Evolutionary conservation across 2,797 vertebrate species (phyloP).

Genomic region (Tangara arthus): DNA sequence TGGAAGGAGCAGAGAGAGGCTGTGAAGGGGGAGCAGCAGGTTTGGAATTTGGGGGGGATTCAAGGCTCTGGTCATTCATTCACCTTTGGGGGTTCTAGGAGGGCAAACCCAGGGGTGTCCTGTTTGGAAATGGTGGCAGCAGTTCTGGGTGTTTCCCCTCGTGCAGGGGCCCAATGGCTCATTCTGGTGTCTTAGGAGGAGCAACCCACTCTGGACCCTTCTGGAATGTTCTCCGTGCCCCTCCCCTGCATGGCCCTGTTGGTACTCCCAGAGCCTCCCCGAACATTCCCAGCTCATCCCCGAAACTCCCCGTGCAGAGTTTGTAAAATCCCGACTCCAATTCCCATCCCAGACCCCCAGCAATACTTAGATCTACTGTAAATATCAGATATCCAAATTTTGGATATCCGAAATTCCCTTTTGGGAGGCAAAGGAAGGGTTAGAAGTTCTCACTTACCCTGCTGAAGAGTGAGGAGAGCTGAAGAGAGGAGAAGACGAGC

Average conservation of each 20-base stretch:
- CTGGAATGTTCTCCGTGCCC: rapidly evolving
- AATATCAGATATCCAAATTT: background rate
- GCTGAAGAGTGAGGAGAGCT: background rate
- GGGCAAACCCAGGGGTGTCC: rapidly evolving
- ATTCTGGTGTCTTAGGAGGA: background rate
- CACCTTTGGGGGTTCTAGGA: rapidly evolving
- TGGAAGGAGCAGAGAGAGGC: background rate
- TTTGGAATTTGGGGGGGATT: background rate
- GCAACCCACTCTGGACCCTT: background rate
- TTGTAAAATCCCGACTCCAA: rapidly evolving
- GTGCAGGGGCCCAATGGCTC: rapidly evolving
- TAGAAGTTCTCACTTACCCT: slow-evolving; percentile 36
- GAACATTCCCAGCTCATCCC: rapidly evolving
- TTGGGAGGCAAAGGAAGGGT: background rate
- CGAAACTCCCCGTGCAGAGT: rapidly evolving
- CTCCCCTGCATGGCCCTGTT: background rate
- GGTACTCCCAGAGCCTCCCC: background rate
- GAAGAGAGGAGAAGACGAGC: background rate
- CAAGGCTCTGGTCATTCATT: background rate
- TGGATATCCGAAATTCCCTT: background rate
- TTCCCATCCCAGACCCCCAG: background rate
- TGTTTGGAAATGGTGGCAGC: rapidly evolving
- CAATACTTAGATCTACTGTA: rapidly evolving
- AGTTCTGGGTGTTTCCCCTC: rapidly evolving
- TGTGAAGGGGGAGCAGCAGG: background rate